These are phyloP conservation scores for Alauda arvensis DNA, from an alignment of 2,797 vertebrate genomes.

Conservation along the genomic window DNA sequence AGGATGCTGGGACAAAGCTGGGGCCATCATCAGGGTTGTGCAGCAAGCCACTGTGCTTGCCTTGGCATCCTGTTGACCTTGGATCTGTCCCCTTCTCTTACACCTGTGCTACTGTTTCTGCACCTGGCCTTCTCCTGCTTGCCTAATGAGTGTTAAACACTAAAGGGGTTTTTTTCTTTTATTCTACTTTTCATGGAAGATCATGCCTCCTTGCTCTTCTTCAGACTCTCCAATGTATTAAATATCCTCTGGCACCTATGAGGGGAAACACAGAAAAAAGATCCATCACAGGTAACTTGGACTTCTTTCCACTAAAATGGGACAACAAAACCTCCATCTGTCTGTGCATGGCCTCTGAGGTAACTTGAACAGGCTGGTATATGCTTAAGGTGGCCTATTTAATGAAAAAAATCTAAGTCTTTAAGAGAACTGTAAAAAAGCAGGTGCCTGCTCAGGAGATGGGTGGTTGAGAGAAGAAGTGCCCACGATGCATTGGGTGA, in stretches of 20 bases:
- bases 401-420: not conserved
- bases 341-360: not conserved
- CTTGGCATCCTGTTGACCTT: not conserved
- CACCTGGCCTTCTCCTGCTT: not conserved
- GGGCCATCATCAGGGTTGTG: not conserved
- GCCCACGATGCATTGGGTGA: not conserved
- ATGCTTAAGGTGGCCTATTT: not conserved
- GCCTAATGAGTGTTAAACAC: not conserved
- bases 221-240: not conserved
- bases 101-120: not conserved
- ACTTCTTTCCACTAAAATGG: not conserved
- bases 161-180: not conserved
- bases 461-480: not conserved
- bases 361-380: not conserved
- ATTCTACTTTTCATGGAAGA: not conserved
- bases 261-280: not conserved
- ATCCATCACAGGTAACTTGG: accelerated
- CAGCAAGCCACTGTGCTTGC: not conserved
- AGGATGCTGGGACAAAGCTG: not conserved
- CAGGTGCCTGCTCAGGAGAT: not conserved
- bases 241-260: not conserved
- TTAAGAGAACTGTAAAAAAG: not conserved
- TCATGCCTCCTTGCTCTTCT: not conserved
- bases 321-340: not conserved
- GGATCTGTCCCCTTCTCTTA: not conserved